Conservation (phyloP, 2,888 invertebrate genomes). For the Aricia artaxerxes region DNA sequence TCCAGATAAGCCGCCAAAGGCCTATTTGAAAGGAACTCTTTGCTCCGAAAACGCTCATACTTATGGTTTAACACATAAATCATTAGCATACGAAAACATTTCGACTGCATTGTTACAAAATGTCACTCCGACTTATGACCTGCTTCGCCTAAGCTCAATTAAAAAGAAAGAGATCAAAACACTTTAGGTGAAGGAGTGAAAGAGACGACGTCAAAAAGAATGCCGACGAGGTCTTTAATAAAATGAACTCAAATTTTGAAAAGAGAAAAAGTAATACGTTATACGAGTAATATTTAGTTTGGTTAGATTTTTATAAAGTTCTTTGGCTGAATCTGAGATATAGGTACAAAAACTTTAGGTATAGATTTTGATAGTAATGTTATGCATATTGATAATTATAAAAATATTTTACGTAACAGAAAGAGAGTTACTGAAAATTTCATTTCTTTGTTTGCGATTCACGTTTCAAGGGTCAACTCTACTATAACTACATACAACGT, state of each 20-base stretch:
- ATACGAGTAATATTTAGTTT: constrained; percentile 33
- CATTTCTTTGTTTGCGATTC: too few species aligned
- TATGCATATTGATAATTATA: background rate
- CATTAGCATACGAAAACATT: constrained; percentile 80
- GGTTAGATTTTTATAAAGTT: constrained; percentile 3
- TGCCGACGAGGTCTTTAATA: constrained; percentile 52
- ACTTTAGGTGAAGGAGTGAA: constrained; percentile 53
- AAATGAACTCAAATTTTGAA: constrained; percentile 24
- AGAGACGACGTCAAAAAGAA: constrained; percentile 61
- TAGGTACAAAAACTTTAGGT: background rate
- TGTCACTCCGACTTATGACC: constrained; percentile 79
- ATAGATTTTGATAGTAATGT: background rate
- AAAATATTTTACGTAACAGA: too few species aligned
- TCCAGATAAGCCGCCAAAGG: constrained; percentile 54
- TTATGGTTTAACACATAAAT: constrained; percentile 75
- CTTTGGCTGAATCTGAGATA: background rate
- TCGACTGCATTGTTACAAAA: constrained; percentile 76
- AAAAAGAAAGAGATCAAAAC: constrained; percentile 62
- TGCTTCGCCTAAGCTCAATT: constrained; percentile 74
- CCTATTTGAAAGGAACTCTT: constrained; percentile 51
- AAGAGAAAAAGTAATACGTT: constrained; percentile 27
- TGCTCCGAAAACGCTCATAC: constrained; percentile 63
- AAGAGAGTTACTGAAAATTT: too few species aligned
- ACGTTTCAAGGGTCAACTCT: background rate
- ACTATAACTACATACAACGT: background rate